A percentile compares a stretch with the other conserved stretches of the same genome.
These are phyloP conservation scores for Magallana angulata DNA, from an alignment of 1,140 invertebrate genomes.

Conservation along the genomic window DNA sequence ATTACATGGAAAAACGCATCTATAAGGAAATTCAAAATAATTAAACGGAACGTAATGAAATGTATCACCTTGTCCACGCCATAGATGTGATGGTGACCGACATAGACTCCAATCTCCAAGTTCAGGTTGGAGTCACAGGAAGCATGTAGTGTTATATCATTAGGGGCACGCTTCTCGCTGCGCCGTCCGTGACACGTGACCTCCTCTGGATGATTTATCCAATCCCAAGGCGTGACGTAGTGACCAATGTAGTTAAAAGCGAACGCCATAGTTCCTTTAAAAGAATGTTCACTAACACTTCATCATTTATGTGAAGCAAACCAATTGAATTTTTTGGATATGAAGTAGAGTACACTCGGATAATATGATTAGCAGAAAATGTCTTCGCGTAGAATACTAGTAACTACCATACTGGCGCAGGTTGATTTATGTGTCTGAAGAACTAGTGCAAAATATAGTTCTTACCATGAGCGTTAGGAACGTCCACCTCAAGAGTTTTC, in stretches of 20 bases:
- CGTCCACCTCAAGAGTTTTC: constrained; percentile 59
- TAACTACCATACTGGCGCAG: too few relatives aligned
- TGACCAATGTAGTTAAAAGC: constrained; percentile 71
- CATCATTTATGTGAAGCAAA: too few relatives aligned
- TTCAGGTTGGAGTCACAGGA: constrained; percentile 55
- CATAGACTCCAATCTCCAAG: constrained; percentile 58
- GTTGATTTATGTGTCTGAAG: too few relatives aligned
- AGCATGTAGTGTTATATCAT: constrained; percentile 60
- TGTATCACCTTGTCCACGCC: constrained; percentile 47
- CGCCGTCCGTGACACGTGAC: constrained; percentile 60
- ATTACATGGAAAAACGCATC: too few relatives aligned
- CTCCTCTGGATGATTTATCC: constrained; percentile 64
- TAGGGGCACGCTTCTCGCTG: constrained; percentile 7
- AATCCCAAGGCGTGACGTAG: constrained; percentile 67
- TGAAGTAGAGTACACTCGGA: too few relatives aligned
- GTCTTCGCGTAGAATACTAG: too few relatives aligned
- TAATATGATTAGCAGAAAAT: too few relatives aligned
- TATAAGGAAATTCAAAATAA: too few relatives aligned
- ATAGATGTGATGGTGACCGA: constrained; percentile 55
- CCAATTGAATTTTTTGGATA: too few relatives aligned
- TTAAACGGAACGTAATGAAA: too few relatives aligned
- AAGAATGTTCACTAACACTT: too few relatives aligned
- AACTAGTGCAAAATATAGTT: neutral
- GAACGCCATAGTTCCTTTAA: constrained; percentile 59
- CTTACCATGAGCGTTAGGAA: constrained; percentile 65